Base-by-base conservation (phyloP, 64 coral and sea anemone species). In the Acropora tenuis region DNA sequence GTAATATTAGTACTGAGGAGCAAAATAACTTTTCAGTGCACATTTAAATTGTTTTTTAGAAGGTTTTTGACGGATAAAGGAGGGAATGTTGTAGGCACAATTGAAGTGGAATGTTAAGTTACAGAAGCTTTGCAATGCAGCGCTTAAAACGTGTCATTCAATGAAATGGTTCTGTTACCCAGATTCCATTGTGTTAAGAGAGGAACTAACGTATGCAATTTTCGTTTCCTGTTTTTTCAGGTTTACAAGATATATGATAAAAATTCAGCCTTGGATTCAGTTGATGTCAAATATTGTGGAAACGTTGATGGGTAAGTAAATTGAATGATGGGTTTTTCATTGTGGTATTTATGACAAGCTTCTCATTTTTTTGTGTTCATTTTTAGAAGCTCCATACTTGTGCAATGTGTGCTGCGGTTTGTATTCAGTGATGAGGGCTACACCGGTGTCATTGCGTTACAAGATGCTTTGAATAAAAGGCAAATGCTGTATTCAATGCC, bases 401-500 rank as follows among this genome's bases (percentile, higher is more conserved):
- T 93, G 58, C 83, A 79, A 6, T 93, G 91, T 15, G 76, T 77
- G 6, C 60, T 93, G 12, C 44, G 73, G 76, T 87, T 93, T 68
- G 30, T 8, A 43, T 93, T 87, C 40, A 52, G 2, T 5, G 76
- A 55, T 41, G 83, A 41, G 41, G 43, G 60, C 43, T 93, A 86
- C 43, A 15, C 30, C 18, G 93, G 93, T 42, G 49, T 86, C 1
- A 17, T 90, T 44, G 52, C 20, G 3, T 67, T 94, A 43, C 88
- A 94, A 78, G 93, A 94, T 47, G 93, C 93, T 74, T 43, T 94
- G 52, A 66, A 55, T 3, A 72, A 16, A 8, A 59, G 61, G 43
- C 16, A 80, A 42, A 78, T 43, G 16, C 50, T 94, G 2, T 5
- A 78, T 12, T 16, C 7, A 4, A 90, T 90, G 78, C 58, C 73